Evolutionary conservation across 2,888 invertebrate species (phyloP).

Genomic region (Sarcophaga rosellei): DNA sequence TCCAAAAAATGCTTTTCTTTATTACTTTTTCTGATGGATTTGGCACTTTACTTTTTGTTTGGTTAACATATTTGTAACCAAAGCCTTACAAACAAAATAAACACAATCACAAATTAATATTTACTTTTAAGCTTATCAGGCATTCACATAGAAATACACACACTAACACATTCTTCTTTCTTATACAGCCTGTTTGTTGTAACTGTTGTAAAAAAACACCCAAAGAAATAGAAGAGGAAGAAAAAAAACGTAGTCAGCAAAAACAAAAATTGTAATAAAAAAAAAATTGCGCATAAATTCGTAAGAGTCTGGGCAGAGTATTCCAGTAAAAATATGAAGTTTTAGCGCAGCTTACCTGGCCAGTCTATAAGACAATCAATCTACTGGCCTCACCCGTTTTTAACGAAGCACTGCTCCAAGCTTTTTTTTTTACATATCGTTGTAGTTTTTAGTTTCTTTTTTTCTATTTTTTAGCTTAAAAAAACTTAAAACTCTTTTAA

Average conservation of each 20-base stretch:
- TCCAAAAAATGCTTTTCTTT: neutral
- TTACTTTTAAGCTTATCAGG: slow-evolving; percentile 39
- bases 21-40: slow-evolving; percentile 17
- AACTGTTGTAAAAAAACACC: neutral
- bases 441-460: slow-evolving; percentile 3
- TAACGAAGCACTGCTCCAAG: slow-evolving; percentile 24
- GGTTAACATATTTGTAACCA: neutral
- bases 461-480: slow-evolving; percentile 19
- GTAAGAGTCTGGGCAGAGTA: slow-evolving; percentile 25
- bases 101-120: slow-evolving; percentile 1
- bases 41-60: slow-evolving; percentile 52
- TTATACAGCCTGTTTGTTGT: neutral
- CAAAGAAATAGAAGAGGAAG: neutral
- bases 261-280: neutral
- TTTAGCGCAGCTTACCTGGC: slow-evolving; percentile 65
- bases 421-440: slow-evolving; percentile 5
- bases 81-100: neutral
- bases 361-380: slow-evolving; percentile 46
- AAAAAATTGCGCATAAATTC: slow-evolving; percentile 62
- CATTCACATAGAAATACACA: slow-evolving; percentile 21
- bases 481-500: slow-evolving; percentile 22
- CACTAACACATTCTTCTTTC: slow-evolving; percentile 7
- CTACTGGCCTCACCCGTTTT: slow-evolving; percentile 66
- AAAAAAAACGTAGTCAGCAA: slow-evolving; percentile 19
- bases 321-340: slow-evolving; percentile 12